These are phyloP conservation scores for Pecten maximus DNA, from an alignment of 2,888 invertebrate genomes.

Conservation along the genomic window DNA sequence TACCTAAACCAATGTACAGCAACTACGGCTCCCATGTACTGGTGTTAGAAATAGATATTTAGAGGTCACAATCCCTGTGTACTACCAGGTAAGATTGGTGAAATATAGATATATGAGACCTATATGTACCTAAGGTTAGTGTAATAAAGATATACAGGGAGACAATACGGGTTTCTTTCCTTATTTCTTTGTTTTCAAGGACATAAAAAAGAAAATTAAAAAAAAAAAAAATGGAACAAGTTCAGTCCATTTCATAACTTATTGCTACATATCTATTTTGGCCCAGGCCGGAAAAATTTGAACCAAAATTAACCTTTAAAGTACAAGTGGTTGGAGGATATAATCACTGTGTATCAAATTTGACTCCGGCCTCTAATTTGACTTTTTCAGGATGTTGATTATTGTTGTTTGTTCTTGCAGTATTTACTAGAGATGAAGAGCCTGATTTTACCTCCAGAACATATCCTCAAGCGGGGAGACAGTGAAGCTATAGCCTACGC, in stretches of 20 bases:
- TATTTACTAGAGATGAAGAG: constrained; percentile 97
- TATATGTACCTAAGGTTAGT: neutral
- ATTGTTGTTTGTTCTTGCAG: constrained; percentile 76
- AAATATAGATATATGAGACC: too few relatives aligned
- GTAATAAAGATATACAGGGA: neutral
- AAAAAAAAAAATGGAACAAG: too few relatives aligned
- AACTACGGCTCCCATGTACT: neutral
- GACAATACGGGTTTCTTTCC: too few relatives aligned
- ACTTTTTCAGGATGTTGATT: neutral
- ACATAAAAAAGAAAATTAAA: too few relatives aligned
- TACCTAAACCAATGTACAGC: too few relatives aligned
- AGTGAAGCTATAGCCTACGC: constrained; percentile 98
- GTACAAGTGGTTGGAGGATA: too few relatives aligned
- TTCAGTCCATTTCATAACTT: too few relatives aligned
- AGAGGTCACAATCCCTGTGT: neutral
- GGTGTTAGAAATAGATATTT: neutral
- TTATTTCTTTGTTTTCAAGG: too few relatives aligned
- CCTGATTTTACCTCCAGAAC: constrained; percentile 97
- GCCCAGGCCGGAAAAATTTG: too few relatives aligned
- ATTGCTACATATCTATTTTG: too few relatives aligned
- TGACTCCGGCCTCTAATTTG: too few relatives aligned
- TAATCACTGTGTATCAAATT: neutral
- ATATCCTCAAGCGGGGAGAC: constrained; percentile 96
- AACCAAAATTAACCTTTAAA: too few relatives aligned
- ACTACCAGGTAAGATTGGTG: neutral